A percentile compares a stretch with the other conserved stretches of the same genome.
These are phyloP conservation scores for Mellilla xanthometata DNA, from an alignment of 2,888 invertebrate genomes.

Conservation along the genomic window DNA sequence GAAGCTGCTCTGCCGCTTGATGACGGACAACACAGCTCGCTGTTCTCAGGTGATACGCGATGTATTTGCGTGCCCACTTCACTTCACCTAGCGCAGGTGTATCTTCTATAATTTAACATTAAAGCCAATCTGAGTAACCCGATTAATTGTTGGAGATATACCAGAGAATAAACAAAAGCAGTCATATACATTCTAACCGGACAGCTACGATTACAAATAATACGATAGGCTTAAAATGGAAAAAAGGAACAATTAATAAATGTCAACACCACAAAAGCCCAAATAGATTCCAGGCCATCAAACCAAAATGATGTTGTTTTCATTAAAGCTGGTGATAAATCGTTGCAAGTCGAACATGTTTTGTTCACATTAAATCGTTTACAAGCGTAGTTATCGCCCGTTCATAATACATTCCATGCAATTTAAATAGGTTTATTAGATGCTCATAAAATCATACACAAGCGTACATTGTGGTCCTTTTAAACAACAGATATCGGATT, in stretches of 20 bases:
- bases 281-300: too few relatives aligned
- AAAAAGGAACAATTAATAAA: too few relatives aligned
- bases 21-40: slow-evolving; percentile 31
- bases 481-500: slow-evolving; percentile 20
- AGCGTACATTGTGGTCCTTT: slow-evolving; percentile 25
- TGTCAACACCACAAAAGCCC: too few relatives aligned
- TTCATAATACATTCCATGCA: slow-evolving; percentile 21
- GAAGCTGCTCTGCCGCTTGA: slow-evolving; percentile 48
- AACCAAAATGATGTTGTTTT: not conserved
- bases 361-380: slow-evolving; percentile 20
- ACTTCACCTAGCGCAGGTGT: slow-evolving; percentile 17
- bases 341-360: slow-evolving; percentile 3
- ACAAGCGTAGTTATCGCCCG: slow-evolving; percentile 12
- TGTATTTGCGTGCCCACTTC: slow-evolving; percentile 18
- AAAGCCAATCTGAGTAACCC: too few relatives aligned
- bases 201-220: too few relatives aligned
- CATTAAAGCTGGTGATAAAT: not conserved
- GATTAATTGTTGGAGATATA: too few relatives aligned
- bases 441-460: slow-evolving; percentile 23
- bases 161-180: too few relatives aligned
- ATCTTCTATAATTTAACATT: slow-evolving; percentile 16
- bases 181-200: too few relatives aligned
- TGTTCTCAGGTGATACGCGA: slow-evolving; percentile 21
- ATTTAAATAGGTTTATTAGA: slow-evolving; percentile 31
- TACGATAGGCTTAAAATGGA: too few relatives aligned